phyloP scores from a whole-genome alignment of 2,113 vertebrate species.

The Camelus bactrianus region DNA sequence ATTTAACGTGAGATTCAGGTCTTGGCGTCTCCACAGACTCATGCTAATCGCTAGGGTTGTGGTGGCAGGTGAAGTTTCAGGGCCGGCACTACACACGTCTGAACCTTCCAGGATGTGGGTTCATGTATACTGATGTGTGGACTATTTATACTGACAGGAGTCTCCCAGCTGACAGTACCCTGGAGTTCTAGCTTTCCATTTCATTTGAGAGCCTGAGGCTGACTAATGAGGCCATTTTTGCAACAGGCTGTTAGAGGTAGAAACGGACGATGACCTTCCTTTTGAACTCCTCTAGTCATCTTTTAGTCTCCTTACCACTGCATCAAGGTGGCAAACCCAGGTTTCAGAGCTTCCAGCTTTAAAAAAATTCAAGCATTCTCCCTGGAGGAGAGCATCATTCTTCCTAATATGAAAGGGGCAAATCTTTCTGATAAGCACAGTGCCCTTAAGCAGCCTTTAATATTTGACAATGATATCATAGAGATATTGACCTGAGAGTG shows the following conservation, averaged over 20 bases:
- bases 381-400: background rate
- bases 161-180: background rate
- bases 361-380: background rate
- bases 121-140: background rate
- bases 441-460: constrained; percentile 44
- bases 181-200: background rate
- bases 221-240: background rate
- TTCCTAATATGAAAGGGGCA: background rate
- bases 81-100: background rate
- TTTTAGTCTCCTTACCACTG: background rate
- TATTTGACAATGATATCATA: constrained; percentile 70
- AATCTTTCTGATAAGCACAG: constrained; percentile 12
- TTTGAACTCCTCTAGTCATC: background rate
- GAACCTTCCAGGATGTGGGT: background rate
- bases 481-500: constrained; percentile 42
- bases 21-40: background rate
- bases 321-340: background rate
- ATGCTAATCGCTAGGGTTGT: background rate
- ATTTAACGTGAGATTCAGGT: background rate
- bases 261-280: accelerated
- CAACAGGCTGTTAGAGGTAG: background rate
- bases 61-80: background rate
- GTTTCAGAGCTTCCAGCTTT: background rate
- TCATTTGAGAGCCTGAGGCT: background rate
- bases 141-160: background rate